Evolutionary conservation across 2,797 vertebrate genomes (phyloP), one percentile per base, ranked within the genome.

Genomic region (Champsocephalus esox): DNA sequence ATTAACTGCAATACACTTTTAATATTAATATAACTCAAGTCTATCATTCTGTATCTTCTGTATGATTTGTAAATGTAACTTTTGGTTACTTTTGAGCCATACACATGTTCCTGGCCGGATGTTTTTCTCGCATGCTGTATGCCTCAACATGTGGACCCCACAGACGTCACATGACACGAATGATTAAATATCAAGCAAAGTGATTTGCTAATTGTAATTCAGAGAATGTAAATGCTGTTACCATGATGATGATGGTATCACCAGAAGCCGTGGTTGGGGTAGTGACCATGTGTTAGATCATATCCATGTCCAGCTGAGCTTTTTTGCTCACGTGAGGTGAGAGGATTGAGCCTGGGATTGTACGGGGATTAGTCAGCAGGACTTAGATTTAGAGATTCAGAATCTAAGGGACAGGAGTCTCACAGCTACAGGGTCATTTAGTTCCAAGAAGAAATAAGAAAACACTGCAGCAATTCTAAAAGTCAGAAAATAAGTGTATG

Each of bases 341-440:
- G 77, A 84, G 91, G 88, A 92, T 90, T 90, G 89, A 92, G 85
- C 77, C 55, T 3, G 50, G 81, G 92, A 92, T 93, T 93, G 90
- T 92, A 90, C 46, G 10, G 80, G 92, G 92, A 95, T 95, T 95
- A 95, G 81, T 83, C 79, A 63, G 38, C 72, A 70, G 91, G 91
- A 92, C n/a, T 92, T 90, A 87, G 88, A 92, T 86, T 84, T 85
- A 57, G 68, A 77, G 75, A 85, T 70, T 86, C 79, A 81, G 61
- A 91, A 88, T 93, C 89, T 66, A 91, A 92, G 74, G 74, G 69
- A 88, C 62, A 52, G 80, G 61, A 79, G 62, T 43, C 21, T 54
- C 73, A 21, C 46, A 49, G 70, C 46, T 7, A 51, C 4, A 0
- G 80, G 85, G 74, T 80, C 80, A 83, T 67, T 59, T 73, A 72